Evolutionary conservation across 2,888 invertebrate species (phyloP).

Genomic region (Phoronis australis): DNA sequence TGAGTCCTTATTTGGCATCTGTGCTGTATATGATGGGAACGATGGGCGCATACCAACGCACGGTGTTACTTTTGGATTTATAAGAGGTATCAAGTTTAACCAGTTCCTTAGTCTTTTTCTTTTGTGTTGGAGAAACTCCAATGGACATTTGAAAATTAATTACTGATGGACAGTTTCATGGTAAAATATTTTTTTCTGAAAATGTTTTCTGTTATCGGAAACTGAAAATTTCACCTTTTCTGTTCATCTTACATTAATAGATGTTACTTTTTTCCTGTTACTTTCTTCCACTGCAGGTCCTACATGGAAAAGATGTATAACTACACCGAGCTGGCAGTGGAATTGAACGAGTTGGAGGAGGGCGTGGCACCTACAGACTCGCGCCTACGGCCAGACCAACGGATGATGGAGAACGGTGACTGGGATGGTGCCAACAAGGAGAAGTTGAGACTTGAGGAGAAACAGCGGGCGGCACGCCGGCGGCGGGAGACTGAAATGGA

Average conservation of each 20-base stretch:
- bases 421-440: constrained; percentile 73
- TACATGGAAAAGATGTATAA: constrained; percentile 77
- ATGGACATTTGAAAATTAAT: no score
- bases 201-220: not conserved
- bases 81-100: no score
- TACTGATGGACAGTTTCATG: not conserved
- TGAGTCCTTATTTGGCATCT: no score
- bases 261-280: no score
- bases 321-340: constrained; percentile 91
- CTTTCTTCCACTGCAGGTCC: constrained; percentile 57
- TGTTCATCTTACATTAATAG: not conserved
- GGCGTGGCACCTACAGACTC: constrained; percentile 94
- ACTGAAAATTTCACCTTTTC: not conserved
- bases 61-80: no score
- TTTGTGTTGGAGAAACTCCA: no score
- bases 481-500: constrained; percentile 63
- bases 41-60: no score
- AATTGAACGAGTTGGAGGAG: constrained; percentile 90
- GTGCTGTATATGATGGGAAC: no score
- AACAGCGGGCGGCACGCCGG: constrained; percentile 78
- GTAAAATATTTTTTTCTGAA: not conserved
- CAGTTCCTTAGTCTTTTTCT: no score
- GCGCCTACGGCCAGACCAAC: constrained; percentile 87
- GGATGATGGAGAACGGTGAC: constrained; percentile 68
- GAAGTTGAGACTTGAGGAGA: constrained; percentile 80